A percentile compares a stretch with the other conserved stretches of the same genome.
Conservation (phyloP, 2,888 invertebrate genomes). For the Spodoptera exigua region DNA sequence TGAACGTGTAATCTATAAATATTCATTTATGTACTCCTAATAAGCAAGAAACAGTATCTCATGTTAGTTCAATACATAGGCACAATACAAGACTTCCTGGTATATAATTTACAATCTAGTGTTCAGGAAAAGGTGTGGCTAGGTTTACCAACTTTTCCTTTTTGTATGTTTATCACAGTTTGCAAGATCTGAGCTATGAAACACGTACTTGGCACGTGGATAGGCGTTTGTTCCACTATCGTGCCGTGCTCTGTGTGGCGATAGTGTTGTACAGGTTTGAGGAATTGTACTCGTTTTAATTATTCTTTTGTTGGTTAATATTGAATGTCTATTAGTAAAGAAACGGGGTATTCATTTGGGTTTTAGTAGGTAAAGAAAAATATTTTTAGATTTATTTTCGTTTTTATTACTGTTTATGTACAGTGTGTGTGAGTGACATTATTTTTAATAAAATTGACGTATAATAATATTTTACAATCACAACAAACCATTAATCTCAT, state of each 20-base stretch:
- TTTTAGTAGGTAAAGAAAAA: no score
- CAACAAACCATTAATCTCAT: background rate
- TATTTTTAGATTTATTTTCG: no score
- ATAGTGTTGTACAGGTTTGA: background rate
- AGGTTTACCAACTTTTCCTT: conserved; percentile 40
- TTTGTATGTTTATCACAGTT: conserved; percentile 44
- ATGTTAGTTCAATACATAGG: conserved; percentile 16
- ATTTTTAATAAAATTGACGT: background rate
- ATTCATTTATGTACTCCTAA: conserved; percentile 4
- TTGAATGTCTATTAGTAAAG: no score
- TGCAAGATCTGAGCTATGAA: conserved; percentile 34
- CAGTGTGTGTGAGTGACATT: background rate
- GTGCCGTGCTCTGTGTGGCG: conserved; percentile 17
- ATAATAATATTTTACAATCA: background rate
- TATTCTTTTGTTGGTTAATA: no score
- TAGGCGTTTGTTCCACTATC: conserved; percentile 39
- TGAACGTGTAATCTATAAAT: no score
- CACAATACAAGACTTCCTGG: conserved; percentile 30
- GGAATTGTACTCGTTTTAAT: no score
- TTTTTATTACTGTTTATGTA: no score
- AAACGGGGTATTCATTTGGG: no score
- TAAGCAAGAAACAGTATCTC: conserved; percentile 11
- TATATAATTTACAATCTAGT: conserved; percentile 12
- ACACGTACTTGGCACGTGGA: conserved; percentile 28
- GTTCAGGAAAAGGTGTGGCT: conserved; percentile 40